Evolutionary conservation across 2,888 invertebrate species (phyloP).

Genomic region (Antheraea yamamai): DNA sequence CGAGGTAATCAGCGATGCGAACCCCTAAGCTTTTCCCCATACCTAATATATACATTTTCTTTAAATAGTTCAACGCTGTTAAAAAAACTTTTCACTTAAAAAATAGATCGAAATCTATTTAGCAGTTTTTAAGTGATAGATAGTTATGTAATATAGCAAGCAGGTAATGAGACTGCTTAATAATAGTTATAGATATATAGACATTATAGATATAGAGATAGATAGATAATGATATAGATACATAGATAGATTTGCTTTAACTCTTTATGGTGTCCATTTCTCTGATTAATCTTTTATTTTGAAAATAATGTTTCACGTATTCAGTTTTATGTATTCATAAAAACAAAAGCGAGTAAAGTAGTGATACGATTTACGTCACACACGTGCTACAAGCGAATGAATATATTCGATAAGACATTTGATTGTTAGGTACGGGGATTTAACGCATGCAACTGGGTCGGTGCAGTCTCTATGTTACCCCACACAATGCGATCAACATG

Average conservation of each 20-base stretch:
- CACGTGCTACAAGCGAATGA: constrained; percentile 31
- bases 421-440: constrained; percentile 24
- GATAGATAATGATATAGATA: too few relatives aligned
- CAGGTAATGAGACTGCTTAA: background rate
- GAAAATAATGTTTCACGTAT: too few relatives aligned
- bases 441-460: constrained; percentile 54
- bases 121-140: too few relatives aligned
- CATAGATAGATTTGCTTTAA: background rate
- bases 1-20: too few relatives aligned
- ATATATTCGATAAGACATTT: constrained; percentile 27
- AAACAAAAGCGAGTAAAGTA: background rate
- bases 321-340: background rate
- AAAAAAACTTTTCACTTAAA: too few relatives aligned
- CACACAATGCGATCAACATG: constrained; percentile 14
- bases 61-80: too few relatives aligned
- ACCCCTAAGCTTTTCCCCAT: too few relatives aligned
- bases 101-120: too few relatives aligned
- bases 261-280: background rate
- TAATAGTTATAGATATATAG: background rate
- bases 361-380: constrained; percentile 31
- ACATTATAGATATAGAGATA: too few relatives aligned
- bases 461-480: constrained; percentile 13
- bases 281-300: background rate
- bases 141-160: too few relatives aligned
- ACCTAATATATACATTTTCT: too few relatives aligned